A percentile compares a stretch with the other conserved stretches of the same genome.
These are phyloP conservation scores for Chrysogorgia sp. DNA, from an alignment of 92 coral and sea anemone species.

Conservation along the genomic window DNA sequence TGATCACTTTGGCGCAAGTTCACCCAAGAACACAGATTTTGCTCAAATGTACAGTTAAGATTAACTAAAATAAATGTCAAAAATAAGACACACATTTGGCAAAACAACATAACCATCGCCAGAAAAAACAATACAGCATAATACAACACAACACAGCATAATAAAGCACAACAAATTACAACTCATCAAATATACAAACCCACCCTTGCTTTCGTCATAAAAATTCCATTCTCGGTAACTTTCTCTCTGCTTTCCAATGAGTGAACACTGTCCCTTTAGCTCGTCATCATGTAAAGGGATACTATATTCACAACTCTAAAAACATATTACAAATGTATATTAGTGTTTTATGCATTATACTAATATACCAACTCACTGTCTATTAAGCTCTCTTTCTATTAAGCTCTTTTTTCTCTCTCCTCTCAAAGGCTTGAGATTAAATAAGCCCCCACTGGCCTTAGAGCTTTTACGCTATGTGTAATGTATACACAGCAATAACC, in stretches of 20 bases:
- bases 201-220: conserved; percentile 67
- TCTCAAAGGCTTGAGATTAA: no score
- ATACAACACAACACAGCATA: no score
- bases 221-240: conserved; percentile 58
- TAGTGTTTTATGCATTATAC: no score
- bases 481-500: conserved; percentile 37
- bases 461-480: no score
- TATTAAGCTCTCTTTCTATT: no score
- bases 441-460: no score
- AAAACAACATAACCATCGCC: conserved; percentile 14
- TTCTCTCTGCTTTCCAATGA: conserved; percentile 27
- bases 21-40: conserved; percentile 75
- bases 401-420: no score
- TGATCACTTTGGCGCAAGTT: conserved; percentile 64
- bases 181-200: neutral
- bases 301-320: conserved; percentile 20
- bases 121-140: neutral
- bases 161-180: no score
- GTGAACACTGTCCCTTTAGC: conserved; percentile 56
- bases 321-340: neutral
- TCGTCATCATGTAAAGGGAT: conserved; percentile 48
- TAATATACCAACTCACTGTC: no score
- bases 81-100: neutral
- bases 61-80: conserved; percentile 54
- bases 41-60: conserved; percentile 88